Base-by-base conservation (phyloP, 2,797 vertebrate genomes). In the Pygocentrus nattereri region DNA sequence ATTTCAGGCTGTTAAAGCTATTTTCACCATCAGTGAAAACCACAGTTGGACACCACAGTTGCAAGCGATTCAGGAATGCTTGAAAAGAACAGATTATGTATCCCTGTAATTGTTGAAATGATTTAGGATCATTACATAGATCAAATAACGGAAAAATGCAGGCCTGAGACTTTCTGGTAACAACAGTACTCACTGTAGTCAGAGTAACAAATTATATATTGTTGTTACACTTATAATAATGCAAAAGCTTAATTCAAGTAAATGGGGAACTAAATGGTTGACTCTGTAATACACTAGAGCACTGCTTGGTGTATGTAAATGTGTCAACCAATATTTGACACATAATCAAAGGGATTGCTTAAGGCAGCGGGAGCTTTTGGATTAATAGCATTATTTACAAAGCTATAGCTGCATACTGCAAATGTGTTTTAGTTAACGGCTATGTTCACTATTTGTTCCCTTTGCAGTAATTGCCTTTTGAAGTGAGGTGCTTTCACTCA, bases 381-480 rank as follows among this genome's bases (percentile, higher is more conserved):
- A 85, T 85, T 84, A 86, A 83, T 77, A 73, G 78, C 77, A 69
- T 86, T 67, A 85, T 86, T 86, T 80, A 83, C 68, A 82, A 67
- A 83, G 71, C 78, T 78, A 82, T 82, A 74, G 77, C 78, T 69
- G 80, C 38, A 58, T 72, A 80, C 81, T 80, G 67, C 74, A 67
- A 84, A 82, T 78, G 74, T 65, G 61, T 72, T 81, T 76, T 78
- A 78, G 85, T 82, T 82, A 78, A 79, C 23, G 76, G 79, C 79
- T 73, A 72, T 71, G 59, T 75, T 59, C 31, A n/a, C 30, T 54
- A 80, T 85, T 82, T 82, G 77, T 85, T 82, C 73, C 73, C 50
- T 73, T 70, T 71, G 54, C 47, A 44, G 70, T 85, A 85, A 85
- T 85, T 86, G 67, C 74, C 61, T 80, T 83, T 88, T 81, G 75